phyloP scores from a whole-genome alignment of 92 coral and sea anemone genomes.

The Siderastrea siderea region DNA sequence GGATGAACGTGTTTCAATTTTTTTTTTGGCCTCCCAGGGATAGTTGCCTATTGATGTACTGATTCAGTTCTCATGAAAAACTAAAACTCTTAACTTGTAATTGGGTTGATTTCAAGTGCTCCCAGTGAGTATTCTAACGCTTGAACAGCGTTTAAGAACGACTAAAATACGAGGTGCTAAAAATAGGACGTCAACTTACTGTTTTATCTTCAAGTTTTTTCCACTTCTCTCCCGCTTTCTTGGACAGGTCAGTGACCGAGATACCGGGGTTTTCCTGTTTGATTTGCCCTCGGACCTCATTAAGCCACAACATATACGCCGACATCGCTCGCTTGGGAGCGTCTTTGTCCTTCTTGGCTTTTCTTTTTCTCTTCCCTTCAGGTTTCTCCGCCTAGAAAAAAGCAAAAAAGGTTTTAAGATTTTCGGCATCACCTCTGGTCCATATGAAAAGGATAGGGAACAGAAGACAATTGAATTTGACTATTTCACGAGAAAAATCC shows the following conservation, averaged over 20 bases:
- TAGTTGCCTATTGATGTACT: no score
- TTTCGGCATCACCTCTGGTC: not conserved
- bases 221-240: slow-evolving; percentile 95
- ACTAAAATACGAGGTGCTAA: no score
- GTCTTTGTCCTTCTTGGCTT: slow-evolving; percentile 88
- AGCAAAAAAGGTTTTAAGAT: not conserved
- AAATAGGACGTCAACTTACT: slow-evolving; percentile 38
- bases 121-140: not conserved
- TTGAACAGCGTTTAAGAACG: not conserved
- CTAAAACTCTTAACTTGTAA: no score
- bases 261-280: slow-evolving; percentile 94
- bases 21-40: no score
- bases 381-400: slow-evolving; percentile 39
- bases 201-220: slow-evolving; percentile 84
- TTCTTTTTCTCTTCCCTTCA: slow-evolving; percentile 67
- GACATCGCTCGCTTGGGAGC: slow-evolving; percentile 97
- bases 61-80: no score
- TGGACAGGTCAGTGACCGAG: slow-evolving; percentile 86
- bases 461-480: no score
- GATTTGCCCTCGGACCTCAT: slow-evolving; percentile 76
- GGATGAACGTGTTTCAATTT: no score
- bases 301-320: slow-evolving; percentile 95
- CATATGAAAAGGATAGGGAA: no score
- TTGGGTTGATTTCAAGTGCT: no score
- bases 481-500: no score